Base-by-base conservation (phyloP, 2,113 vertebrate genomes). In the Clarias macrocephalus region DNA sequence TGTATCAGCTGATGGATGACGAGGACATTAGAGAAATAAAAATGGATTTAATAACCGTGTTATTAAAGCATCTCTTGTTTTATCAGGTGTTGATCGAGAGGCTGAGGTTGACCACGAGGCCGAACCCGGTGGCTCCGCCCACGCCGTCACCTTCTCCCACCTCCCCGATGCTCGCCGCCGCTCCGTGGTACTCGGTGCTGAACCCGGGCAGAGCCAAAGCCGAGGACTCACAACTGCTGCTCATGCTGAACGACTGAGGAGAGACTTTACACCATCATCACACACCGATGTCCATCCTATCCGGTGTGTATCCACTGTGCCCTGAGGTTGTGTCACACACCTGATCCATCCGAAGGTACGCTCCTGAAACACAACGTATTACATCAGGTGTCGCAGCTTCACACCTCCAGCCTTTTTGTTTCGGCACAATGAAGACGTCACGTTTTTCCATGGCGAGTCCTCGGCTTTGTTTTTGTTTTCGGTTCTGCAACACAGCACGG, bases 61-160 rank as follows among this genome's bases (percentile, higher is more conserved):
- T 15, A 60, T 81, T 37, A 21, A 37, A 62, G 30, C 25, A 12
- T 23, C 21, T 82, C 8, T 72, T 62, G 66, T 83, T 9, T 21
- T 23, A 54, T 70, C 88, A 94, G 94, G 91, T 84, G 63, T 85
- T 94, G 85, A 91, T 88, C 76, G 90, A 89, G 73, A 85, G 84
- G 15, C 65, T 92, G 88, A 88, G 89, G 83, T 91, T 94, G 52
- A 80, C 79, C 73, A 82, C 11, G 37, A 82, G 83, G n/a, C 21
- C 84, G n/a, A 79, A 48, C 56, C 30, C 33, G 1, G 54, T 57
- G 4, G 77, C 60, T 70, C 82, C 82, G 2, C 70, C 85, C 21
- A 87, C 89, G 28, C 48, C 89, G 18, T 84, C 89, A 0, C 37
- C 91, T 21, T 83, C 89, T 6, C 52, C 91, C 37, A 60, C 90